A percentile compares a stretch with the other conserved stretches of the same genome.
Conservation (phyloP, 2,113 vertebrate genomes). For the Oxyruncus cristatus region DNA sequence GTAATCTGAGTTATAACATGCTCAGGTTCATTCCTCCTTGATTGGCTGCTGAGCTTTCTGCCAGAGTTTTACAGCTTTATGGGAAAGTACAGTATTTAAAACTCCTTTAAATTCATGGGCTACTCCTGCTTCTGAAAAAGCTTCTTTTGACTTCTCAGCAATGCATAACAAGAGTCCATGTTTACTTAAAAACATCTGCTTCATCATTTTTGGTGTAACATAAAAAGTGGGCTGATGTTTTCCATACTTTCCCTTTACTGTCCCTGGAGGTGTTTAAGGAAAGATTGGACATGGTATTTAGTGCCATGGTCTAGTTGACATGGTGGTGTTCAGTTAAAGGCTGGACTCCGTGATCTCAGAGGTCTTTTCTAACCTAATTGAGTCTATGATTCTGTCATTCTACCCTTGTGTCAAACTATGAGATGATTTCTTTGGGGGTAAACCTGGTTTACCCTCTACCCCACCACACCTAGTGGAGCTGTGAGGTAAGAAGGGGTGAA, state of each 20-base stretch:
- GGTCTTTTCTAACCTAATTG: background rate
- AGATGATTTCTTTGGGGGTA: conserved; percentile 10
- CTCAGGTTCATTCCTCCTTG: conserved; percentile 73
- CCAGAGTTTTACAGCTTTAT: conserved; percentile 77
- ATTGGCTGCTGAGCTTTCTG: conserved; percentile 73
- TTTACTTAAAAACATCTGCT: conserved; percentile 83
- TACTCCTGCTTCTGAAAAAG: conserved; percentile 78
- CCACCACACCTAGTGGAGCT: background rate
- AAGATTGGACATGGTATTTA: background rate
- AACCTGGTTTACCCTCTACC: background rate
- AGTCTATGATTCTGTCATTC: background rate
- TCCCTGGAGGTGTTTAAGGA: background rate
- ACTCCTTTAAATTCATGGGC: conserved; percentile 73
- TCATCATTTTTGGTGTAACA: conserved; percentile 64
- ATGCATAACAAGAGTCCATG: conserved; percentile 66
- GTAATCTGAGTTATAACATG: conserved; percentile 81
- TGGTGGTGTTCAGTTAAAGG: background rate
- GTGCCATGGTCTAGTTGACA: background rate
- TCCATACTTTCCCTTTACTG: conserved; percentile 60
- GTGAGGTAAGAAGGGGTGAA: background rate
- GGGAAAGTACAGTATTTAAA: conserved; percentile 80
- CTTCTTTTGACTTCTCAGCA: conserved; percentile 70
- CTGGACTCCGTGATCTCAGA: background rate
- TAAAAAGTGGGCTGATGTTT: conserved; percentile 72
- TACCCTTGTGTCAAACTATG: conserved; percentile 40